These are phyloP conservation scores for Ceratosolen solmsi DNA, from an alignment of 1,140 invertebrate species.

Conservation along the genomic window DNA sequence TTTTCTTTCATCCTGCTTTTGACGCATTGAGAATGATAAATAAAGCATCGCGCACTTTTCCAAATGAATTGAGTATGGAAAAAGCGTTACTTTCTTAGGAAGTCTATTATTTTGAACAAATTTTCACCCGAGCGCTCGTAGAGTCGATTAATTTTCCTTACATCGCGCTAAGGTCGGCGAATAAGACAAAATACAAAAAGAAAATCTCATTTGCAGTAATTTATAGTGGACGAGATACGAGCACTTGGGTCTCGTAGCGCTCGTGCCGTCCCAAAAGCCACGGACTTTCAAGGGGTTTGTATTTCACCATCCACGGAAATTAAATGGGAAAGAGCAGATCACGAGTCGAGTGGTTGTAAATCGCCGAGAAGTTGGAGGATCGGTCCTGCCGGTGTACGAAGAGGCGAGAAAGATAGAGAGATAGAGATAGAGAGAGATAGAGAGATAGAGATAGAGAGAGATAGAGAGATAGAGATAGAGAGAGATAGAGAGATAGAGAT, in stretches of 20 bases:
- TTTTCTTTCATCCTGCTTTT: too few species aligned
- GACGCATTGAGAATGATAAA: neutral
- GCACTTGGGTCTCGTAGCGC: neutral
- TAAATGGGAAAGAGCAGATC: slow-evolving; percentile 47
- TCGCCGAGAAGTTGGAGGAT: slow-evolving; percentile 28
- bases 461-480: neutral
- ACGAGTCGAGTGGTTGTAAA: slow-evolving; percentile 42
- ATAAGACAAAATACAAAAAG: neutral
- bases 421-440: neutral
- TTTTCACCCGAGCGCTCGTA: neutral
- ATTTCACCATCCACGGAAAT: slow-evolving; percentile 49
- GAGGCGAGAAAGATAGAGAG: neutral
- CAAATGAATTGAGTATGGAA: neutral
- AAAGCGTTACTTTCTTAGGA: neutral
- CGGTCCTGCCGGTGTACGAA: neutral
- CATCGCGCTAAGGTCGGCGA: neutral
- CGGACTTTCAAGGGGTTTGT: neutral
- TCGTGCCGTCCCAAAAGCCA: neutral
- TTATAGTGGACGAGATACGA: neutral
- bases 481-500: neutral
- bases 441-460: too few species aligned
- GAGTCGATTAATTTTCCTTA: neutral
- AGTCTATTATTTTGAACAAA: neutral
- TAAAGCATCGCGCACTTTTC: neutral
- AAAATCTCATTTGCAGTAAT: slow-evolving; percentile 7